These are phyloP conservation scores for Eptesicus fuscus DNA, from an alignment of 2,113 vertebrate species.

Conservation along the genomic window DNA sequence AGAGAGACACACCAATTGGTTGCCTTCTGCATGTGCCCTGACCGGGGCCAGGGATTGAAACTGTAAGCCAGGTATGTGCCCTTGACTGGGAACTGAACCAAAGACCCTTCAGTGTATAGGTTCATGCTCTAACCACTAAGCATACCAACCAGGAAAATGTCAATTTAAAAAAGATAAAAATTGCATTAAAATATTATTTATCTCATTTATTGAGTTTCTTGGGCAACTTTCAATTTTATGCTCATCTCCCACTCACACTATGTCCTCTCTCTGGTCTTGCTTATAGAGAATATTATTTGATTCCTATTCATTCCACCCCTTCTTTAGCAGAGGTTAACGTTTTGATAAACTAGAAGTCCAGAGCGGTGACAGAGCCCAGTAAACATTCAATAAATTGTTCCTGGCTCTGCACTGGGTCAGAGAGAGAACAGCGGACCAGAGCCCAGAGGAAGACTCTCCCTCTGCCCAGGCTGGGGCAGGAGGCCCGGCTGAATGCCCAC, in stretches of 20 bases:
- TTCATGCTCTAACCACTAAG: too few relatives aligned
- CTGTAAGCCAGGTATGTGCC: too few relatives aligned
- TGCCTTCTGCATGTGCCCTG: too few relatives aligned
- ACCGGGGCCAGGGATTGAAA: too few relatives aligned
- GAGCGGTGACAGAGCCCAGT: not conserved
- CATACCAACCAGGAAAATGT: too few relatives aligned
- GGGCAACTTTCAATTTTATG: not conserved
- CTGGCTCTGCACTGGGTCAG: not conserved
- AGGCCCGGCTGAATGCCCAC: not conserved
- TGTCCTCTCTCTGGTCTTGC: not conserved
- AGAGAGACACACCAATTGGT: too few relatives aligned
- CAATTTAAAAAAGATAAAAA: not conserved
- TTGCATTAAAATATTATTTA: not conserved
- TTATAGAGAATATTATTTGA: not conserved
- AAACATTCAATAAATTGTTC: not conserved
- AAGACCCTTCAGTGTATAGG: too few relatives aligned
- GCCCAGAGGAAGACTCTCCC: not conserved
- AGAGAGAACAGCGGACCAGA: not conserved
- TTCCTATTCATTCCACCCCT: not conserved
- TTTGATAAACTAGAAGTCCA: not conserved
- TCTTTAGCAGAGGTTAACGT: not conserved
- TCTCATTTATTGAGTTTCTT: not conserved
- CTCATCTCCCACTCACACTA: not conserved
- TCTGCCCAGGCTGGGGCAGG: not conserved
- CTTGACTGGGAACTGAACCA: too few relatives aligned